A percentile compares a stretch with the other conserved stretches of the same genome.
phyloP scores from a whole-genome alignment of 2,113 vertebrate genomes.

The Dasyornis broadbenti region DNA sequence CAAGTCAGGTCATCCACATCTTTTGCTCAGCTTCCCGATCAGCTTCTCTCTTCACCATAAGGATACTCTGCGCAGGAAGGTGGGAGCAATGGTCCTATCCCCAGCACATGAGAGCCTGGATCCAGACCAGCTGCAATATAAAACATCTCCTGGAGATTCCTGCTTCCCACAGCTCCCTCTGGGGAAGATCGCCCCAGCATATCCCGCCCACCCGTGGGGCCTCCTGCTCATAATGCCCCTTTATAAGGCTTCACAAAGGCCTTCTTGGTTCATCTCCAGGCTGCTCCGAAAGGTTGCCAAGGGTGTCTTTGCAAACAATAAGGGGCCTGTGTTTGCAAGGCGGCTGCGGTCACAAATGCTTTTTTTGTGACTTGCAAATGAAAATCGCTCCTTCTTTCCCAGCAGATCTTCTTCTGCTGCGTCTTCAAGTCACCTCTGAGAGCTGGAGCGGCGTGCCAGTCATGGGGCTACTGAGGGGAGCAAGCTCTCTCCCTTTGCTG shows the following conservation, averaged over 20 bases:
- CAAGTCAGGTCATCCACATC: neutral
- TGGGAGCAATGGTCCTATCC: neutral
- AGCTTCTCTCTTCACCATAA: neutral
- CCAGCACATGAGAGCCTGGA: neutral
- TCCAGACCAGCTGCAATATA: neutral
- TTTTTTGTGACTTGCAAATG: conserved; percentile 13
- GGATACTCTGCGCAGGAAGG: neutral
- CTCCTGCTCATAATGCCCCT: conserved; percentile 28
- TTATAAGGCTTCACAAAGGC: conserved; percentile 57
- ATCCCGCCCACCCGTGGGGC: neutral
- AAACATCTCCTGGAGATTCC: neutral
- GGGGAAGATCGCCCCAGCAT: neutral
- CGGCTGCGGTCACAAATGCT: neutral
- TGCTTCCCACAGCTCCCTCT: neutral
- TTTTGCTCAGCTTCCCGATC: neutral
- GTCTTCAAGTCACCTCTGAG: neutral
- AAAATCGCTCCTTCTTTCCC: conserved; percentile 48
- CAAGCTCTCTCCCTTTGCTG: neutral
- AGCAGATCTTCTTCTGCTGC: neutral
- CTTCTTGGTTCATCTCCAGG: conserved; percentile 50
- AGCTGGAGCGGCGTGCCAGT: neutral
- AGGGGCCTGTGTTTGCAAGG: conserved; percentile 37
- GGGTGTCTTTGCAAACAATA: conserved; percentile 48
- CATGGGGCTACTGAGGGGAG: neutral
- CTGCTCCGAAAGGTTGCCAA: conserved; percentile 33